Conservation (phyloP, 2,888 invertebrate species). For the Tortricodes alternella region DNA sequence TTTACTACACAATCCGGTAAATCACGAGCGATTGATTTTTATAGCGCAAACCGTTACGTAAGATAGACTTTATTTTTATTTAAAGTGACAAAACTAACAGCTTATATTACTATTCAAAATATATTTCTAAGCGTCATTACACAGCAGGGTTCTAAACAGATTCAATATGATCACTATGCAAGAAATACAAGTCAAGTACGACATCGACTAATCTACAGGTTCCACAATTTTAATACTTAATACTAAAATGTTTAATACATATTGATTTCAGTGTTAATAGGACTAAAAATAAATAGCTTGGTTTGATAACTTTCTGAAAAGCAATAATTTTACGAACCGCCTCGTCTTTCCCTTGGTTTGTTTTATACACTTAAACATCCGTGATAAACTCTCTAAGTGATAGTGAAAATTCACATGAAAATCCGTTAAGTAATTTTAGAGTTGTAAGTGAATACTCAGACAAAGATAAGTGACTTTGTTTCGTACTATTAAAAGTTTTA, state of each 20-base stretch:
- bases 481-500: too few relatives aligned
- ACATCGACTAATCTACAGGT: background rate
- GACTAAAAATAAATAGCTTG: too few relatives aligned
- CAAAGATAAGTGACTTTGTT: too few relatives aligned
- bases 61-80: constrained; percentile 54
- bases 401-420: too few relatives aligned
- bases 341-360: too few relatives aligned
- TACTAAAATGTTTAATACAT: constrained; percentile 55
- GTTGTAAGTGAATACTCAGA: too few relatives aligned
- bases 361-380: too few relatives aligned
- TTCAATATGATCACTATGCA: constrained; percentile 7
- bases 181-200: background rate
- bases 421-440: too few relatives aligned
- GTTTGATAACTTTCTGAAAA: too few relatives aligned
- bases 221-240: constrained; percentile 48
- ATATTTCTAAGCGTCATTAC: constrained; percentile 52
- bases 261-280: too few relatives aligned
- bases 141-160: constrained; percentile 54
- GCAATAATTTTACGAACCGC: too few relatives aligned
- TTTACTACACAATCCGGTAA: constrained; percentile 10
- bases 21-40: constrained; percentile 43
- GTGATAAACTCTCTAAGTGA: too few relatives aligned
- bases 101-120: constrained; percentile 45
- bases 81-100: constrained; percentile 62
- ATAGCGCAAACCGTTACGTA: constrained; percentile 47